Evolutionary conservation across 2,797 vertebrate genomes (phyloP), one percentile per base, ranked within the genome.

Genomic region (Enteromius argenteus): DNA sequence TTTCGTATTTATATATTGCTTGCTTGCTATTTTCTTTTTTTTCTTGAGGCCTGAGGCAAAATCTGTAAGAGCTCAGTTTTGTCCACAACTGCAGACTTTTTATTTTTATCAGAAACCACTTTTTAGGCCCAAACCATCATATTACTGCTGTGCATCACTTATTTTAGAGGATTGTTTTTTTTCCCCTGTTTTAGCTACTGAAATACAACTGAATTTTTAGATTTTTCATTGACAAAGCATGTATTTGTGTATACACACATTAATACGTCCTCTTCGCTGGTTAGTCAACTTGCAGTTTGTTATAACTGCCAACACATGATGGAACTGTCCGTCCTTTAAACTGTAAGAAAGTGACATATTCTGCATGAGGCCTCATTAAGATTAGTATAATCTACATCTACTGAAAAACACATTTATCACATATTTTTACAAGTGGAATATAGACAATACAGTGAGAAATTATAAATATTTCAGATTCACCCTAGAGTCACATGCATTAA

Each of bases 71-170:
- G 86, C 91, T 66, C 91, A 88, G 94, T 93, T 96, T 95, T 90
- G 94, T 94, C 96, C 96, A 95, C 95, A 89, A 62, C 92, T 89
- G 87, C 93, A 92, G 95, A 95, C 95, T 96, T 93, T 92, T 96
- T 96, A 96, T 98, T 97, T 97, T 97, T 97, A 97, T 96, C 96
- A 93, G 91, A 90, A 94, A 94, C 94, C 94, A 93, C 95, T 89
- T 96, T 95, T 95, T 91, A 92, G 49, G 91, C 93, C 95, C 92
- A 90, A 92, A 93, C 92, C 90, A 93, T 85, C 89, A 93, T 91
- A 19, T 23, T 67, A 11, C 32, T 72, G 66, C 15, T 68, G 13
- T 60, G 49, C n/a, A 72, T 83, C 72, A 86, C 53, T 53, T 77
- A 39, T 75, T 79, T 88, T 88, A 89, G 91, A 14, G 91, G 86